These are phyloP conservation scores for Lasioglossum figueresi DNA, from an alignment of 2,888 invertebrate genomes.

Conservation along the genomic window DNA sequence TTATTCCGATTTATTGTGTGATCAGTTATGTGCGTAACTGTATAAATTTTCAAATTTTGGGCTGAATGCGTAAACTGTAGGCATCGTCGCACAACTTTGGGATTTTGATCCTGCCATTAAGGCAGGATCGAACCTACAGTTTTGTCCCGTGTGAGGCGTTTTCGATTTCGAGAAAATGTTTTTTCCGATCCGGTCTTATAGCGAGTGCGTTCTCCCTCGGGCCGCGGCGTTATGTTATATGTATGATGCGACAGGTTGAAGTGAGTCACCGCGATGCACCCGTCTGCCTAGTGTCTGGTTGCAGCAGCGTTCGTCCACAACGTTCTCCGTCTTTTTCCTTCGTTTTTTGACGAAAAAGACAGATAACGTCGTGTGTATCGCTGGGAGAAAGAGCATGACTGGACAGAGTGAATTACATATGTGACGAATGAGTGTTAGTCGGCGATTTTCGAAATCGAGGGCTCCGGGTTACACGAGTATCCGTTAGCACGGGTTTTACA, in stretches of 20 bases:
- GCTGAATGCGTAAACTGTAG: too few species aligned
- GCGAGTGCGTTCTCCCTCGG: background rate
- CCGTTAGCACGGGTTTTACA: conserved; percentile 38
- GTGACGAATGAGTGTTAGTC: conserved; percentile 22
- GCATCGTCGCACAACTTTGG: too few species aligned
- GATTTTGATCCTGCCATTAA: too few species aligned
- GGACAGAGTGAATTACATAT: background rate
- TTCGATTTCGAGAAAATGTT: too few species aligned
- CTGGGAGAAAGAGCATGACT: background rate
- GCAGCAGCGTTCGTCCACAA: conserved; percentile 21
- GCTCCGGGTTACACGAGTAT: conserved; percentile 44
- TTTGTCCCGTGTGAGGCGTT: too few species aligned
- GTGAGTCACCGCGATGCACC: conserved; percentile 43
- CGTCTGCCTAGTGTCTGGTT: conserved; percentile 52
- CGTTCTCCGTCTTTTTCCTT: background rate
- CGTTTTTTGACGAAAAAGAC: background rate
- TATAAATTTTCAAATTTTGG: too few species aligned
- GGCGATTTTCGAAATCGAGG: conserved; percentile 47
- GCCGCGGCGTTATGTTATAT: conserved; percentile 30
- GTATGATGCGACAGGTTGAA: conserved; percentile 54
- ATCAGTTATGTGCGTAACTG: too few species aligned
- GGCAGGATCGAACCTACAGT: too few species aligned
- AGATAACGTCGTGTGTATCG: background rate
- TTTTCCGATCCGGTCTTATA: too few species aligned
- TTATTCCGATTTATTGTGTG: too few species aligned